Conservation (phyloP, 2,888 invertebrate genomes). For the Eubasilissa splendida region DNA sequence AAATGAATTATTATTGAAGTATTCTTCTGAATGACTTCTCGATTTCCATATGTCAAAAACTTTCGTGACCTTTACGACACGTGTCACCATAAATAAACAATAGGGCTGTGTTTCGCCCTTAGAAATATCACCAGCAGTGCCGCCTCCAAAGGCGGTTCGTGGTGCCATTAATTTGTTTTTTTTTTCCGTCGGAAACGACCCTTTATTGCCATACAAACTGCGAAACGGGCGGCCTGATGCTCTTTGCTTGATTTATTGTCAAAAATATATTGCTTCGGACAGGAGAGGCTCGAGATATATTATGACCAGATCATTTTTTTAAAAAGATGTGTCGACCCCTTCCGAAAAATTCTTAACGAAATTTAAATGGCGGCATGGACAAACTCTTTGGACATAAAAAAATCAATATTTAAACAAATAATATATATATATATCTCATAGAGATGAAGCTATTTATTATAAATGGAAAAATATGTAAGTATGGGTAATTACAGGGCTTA, state of each 20-base stretch:
- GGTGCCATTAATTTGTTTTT: conserved; percentile 26
- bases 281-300: conserved; percentile 5
- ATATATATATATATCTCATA: no score
- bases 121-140: neutral
- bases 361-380: no score
- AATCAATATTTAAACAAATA: no score
- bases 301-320: neutral
- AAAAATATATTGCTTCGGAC: conserved; percentile 18
- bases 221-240: conserved; percentile 5
- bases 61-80: conserved; percentile 17
- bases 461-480: no score
- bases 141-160: conserved; percentile 22
- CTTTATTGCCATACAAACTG: conserved; percentile 14
- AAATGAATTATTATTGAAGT: neutral
- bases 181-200: conserved; percentile 9
- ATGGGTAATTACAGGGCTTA: no score
- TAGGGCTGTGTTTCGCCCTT: neutral
- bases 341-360: neutral
- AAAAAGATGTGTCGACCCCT: neutral
- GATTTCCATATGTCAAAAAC: conserved; percentile 24
- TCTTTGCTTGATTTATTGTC: conserved; percentile 18
- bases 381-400: no score
- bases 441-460: no score
- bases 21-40: neutral
- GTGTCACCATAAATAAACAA: conserved; percentile 27